Evolutionary conservation across 2,113 vertebrate species (phyloP).

Genomic region (Pseudonaja textilis): DNA sequence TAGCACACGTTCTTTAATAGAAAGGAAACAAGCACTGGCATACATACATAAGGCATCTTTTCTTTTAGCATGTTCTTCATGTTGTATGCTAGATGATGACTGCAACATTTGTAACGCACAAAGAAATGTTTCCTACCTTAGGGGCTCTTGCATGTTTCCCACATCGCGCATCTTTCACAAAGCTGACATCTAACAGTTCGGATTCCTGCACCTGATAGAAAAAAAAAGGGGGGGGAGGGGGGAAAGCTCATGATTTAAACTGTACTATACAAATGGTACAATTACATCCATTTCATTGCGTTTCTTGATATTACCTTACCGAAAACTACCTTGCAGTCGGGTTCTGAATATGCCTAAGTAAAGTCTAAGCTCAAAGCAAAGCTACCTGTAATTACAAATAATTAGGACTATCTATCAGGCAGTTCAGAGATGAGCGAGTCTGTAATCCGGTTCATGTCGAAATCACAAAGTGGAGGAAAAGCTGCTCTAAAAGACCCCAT

Average conservation of each 20-base stretch:
- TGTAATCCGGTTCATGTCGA: not conserved
- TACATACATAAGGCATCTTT: not conserved
- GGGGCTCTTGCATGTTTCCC: slow-evolving; percentile 82
- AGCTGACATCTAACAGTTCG: slow-evolving; percentile 81
- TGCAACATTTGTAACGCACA: slow-evolving; percentile 23
- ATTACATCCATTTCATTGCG: not conserved
- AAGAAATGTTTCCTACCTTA: slow-evolving; percentile 74
- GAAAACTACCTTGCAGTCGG: not conserved
- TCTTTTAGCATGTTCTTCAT: not conserved
- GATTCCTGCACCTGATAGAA: slow-evolving; percentile 75
- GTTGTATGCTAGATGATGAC: slow-evolving; percentile 22
- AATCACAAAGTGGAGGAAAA: not conserved
- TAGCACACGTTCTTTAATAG: not conserved
- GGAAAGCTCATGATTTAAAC: not conserved
- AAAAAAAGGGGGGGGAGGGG: too few relatives aligned
- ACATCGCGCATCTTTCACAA: slow-evolving; percentile 84
- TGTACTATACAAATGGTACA: not conserved
- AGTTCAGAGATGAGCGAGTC: not conserved
- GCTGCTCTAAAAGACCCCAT: not conserved
- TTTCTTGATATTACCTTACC: not conserved
- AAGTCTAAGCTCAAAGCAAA: not conserved
- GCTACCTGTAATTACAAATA: not conserved
- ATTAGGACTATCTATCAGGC: too few relatives aligned
- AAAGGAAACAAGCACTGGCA: not conserved
- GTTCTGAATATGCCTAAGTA: not conserved